Evolutionary conservation across 2,888 invertebrate species (phyloP).

Genomic region (Aspidiotus rigidus): DNA sequence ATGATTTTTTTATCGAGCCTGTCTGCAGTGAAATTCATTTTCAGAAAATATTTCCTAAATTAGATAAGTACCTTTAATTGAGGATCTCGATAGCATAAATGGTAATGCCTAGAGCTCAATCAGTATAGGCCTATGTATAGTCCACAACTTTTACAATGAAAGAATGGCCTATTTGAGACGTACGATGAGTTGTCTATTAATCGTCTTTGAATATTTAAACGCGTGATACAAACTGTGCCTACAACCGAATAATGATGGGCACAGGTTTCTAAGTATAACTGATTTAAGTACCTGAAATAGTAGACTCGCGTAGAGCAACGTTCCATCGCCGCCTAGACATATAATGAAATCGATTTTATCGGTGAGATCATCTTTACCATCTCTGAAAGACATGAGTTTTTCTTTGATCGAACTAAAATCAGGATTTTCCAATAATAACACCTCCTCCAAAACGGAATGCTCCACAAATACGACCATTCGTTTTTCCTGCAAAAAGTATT

Average conservation of each 20-base stretch:
- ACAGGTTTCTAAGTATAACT: too few species aligned
- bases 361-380: constrained; percentile 86
- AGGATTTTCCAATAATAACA: constrained; percentile 61
- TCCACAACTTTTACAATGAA: too few species aligned
- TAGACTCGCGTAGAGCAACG: constrained; percentile 85
- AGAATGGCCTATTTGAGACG: too few species aligned
- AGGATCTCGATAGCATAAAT: too few species aligned
- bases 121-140: too few species aligned
- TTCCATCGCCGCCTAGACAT: constrained; percentile 95
- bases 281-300: constrained; percentile 58
- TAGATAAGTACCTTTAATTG: too few species aligned
- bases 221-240: neutral
- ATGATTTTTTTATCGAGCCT: too few species aligned
- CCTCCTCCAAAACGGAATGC: constrained; percentile 78
- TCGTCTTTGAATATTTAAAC: neutral
- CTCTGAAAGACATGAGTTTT: constrained; percentile 72
- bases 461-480: constrained; percentile 94
- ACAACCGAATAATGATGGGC: neutral
- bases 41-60: too few species aligned
- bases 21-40: too few species aligned
- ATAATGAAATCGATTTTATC: constrained; percentile 96
- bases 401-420: constrained; percentile 58
- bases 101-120: too few species aligned
- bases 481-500: constrained; percentile 61
- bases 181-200: neutral